Percentiles rank a stretch among this genome's conserved stretches.
Evolutionary conservation across 2,888 invertebrate species (phyloP).

Genomic region (Ochropacha duplaris): DNA sequence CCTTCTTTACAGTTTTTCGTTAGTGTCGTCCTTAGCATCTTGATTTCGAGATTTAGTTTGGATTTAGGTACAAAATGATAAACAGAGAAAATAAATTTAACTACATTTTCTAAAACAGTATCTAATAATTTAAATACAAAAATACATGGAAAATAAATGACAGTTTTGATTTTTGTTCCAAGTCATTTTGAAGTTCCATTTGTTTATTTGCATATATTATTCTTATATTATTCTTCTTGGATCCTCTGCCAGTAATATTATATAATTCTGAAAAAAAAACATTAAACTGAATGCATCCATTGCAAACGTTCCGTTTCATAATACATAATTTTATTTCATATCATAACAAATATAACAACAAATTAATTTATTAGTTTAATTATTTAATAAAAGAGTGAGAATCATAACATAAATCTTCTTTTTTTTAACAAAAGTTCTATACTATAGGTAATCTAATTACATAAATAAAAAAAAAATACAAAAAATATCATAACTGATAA

Average conservation of each 20-base stretch:
- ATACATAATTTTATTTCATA: no score
- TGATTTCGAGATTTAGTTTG: slow-evolving; percentile 22
- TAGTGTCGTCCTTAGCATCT: slow-evolving; percentile 48
- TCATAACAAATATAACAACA: no score
- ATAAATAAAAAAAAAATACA: no score
- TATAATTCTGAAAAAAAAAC: background rate
- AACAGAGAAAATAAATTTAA: slow-evolving; percentile 60
- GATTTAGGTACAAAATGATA: slow-evolving; percentile 33
- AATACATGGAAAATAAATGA: slow-evolving; percentile 17
- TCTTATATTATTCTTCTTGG: slow-evolving; percentile 13
- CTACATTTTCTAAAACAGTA: slow-evolving; percentile 56
- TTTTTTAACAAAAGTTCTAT: no score
- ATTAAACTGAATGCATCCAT: slow-evolving; percentile 11
- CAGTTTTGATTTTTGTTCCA: slow-evolving; percentile 25
- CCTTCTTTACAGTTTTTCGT: slow-evolving; percentile 47
- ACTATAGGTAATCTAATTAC: no score
- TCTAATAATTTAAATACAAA: no score
- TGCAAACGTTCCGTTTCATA: background rate
- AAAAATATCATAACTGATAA: no score
- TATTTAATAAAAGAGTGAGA: no score
- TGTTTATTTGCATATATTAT: slow-evolving; percentile 12
- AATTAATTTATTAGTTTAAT: no score
- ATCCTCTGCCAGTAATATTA: slow-evolving; percentile 29
- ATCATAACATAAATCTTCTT: no score
- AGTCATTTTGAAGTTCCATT: slow-evolving; percentile 20